phyloP scores from a whole-genome alignment of 2,113 vertebrate genomes.

The Tympanuchus pallidicinctus region DNA sequence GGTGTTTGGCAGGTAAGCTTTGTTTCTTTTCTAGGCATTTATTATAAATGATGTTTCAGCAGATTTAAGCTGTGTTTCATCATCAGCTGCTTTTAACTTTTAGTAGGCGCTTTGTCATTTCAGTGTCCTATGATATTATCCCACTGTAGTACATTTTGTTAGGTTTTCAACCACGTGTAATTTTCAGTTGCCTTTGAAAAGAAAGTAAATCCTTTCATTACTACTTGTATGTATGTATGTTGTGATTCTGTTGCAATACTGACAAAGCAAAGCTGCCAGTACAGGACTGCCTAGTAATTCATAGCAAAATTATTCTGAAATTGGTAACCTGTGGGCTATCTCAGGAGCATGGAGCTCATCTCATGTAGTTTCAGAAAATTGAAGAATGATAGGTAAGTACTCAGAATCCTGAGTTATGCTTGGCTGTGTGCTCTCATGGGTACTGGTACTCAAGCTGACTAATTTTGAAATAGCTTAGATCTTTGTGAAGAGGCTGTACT shows the following conservation, averaged over 20 bases:
- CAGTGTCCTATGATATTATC: not conserved
- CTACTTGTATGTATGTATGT: not conserved
- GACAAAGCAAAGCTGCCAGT: not conserved
- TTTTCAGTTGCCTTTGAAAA: not conserved
- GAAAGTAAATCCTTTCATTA: not conserved
- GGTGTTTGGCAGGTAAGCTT: constrained; percentile 96
- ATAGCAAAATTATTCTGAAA: not conserved
- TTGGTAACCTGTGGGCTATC: not conserved
- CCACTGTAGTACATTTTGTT: not conserved
- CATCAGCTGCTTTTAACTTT: not conserved
- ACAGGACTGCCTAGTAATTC: not conserved
- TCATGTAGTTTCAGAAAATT: not conserved
- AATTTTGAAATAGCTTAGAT: not conserved
- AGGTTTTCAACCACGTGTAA: not conserved
- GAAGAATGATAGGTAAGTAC: not conserved
- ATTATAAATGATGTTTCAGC: not conserved
- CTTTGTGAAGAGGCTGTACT: not conserved
- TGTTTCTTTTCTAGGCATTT: not conserved
- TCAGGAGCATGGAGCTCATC: not conserved
- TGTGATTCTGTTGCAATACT: not conserved
- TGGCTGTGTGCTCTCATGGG: not conserved
- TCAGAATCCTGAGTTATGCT: not conserved
- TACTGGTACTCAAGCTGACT: not conserved
- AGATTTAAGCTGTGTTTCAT: not conserved
- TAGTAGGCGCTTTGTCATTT: not conserved